Conservation (phyloP, 1,140 invertebrate species). For the Sinonovacula constricta region DNA sequence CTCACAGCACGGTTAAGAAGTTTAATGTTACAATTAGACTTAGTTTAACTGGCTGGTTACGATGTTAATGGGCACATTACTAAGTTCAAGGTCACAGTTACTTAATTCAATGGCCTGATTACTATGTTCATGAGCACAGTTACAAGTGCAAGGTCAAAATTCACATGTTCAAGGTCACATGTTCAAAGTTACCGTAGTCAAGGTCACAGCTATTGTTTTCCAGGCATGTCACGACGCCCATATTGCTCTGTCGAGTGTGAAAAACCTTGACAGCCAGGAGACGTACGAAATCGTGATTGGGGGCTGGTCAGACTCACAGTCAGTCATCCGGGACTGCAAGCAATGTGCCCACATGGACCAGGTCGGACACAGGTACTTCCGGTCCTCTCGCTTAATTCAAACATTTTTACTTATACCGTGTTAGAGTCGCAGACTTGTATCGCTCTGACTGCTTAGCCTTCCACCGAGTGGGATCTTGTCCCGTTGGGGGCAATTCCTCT, state of each 20-base stretch:
- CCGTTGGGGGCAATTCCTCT: no score
- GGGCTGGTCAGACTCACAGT: constrained; percentile 52
- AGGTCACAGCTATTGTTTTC: background rate
- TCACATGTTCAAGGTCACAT: background rate
- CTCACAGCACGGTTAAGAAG: no score
- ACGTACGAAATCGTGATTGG: constrained; percentile 64
- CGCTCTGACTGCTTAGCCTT: no score
- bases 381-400: no score
- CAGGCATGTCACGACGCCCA: constrained; percentile 62
- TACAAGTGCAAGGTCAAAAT: background rate
- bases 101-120: no score
- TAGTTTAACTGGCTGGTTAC: background rate
- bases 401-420: no score
- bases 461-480: no score
- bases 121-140: background rate
- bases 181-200: background rate
- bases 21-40: background rate
- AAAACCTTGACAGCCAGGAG: constrained; percentile 21
- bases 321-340: constrained; percentile 53
- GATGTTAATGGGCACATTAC: background rate
- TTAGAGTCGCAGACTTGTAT: no score
- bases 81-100: no score
- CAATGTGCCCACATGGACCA: constrained; percentile 33
- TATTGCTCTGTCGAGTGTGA: constrained; percentile 37
- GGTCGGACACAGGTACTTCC: no score